A percentile compares a stretch with the other conserved stretches of the same genome.
These are phyloP conservation scores for Ceyx margarethae DNA, from an alignment of 2,113 vertebrate species.

Conservation along the genomic window DNA sequence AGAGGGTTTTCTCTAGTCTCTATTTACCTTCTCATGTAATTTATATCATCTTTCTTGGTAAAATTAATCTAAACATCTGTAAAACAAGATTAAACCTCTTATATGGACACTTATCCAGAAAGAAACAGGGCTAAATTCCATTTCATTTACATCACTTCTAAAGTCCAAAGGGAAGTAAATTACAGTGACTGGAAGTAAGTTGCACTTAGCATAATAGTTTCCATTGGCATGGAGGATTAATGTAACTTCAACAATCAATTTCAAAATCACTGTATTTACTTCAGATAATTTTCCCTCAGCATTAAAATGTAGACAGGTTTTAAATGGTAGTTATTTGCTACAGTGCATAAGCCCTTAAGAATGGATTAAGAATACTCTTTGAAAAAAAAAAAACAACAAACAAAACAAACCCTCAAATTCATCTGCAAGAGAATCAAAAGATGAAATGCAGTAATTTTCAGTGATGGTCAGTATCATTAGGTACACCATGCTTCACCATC, in stretches of 20 bases:
- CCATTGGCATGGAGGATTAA: not conserved
- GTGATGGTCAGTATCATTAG: not conserved
- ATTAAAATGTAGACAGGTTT: not conserved
- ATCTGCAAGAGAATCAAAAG: not conserved
- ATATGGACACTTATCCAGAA: not conserved
- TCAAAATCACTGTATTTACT: not conserved
- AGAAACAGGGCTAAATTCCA: not conserved
- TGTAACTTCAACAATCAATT: slow-evolving; percentile 29
- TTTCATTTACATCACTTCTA: not conserved
- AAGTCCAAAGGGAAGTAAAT: slow-evolving; percentile 26
- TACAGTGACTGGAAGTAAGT: not conserved
- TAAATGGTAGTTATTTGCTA: not conserved
- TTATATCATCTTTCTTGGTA: not conserved
- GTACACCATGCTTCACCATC: rapidly evolving
- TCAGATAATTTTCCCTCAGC: not conserved
- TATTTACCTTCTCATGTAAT: not conserved
- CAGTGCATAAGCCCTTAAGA: not conserved
- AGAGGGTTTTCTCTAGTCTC: not conserved
- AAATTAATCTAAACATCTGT: not conserved
- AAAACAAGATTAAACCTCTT: slow-evolving; percentile 5
- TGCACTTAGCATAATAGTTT: not conserved
- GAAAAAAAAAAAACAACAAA: not conserved
- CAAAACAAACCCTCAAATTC: not conserved
- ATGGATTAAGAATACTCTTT: not conserved
- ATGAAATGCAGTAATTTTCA: not conserved